Base-by-base conservation (phyloP, 2,888 invertebrate genomes). In the Fissipunctia ypsillon region DNA sequence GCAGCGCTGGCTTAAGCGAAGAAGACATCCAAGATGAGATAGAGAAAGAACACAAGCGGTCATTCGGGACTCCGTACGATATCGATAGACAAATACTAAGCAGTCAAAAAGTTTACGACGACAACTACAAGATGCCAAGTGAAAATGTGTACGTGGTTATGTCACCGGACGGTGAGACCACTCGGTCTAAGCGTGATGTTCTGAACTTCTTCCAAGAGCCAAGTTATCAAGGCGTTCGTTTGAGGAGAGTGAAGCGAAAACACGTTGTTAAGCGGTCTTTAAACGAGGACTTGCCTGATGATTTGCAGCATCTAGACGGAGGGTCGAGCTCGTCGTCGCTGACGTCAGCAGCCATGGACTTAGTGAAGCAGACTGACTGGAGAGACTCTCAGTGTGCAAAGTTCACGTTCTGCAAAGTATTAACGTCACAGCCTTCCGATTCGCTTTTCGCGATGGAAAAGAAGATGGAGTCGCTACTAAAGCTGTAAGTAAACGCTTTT, bases 311-410 rank as follows among this genome's bases (percentile, higher is more conserved):
- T 64, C 69, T 96, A 71, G 95, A 96, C 65, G 84, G 91, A 41
- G 86, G 80, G 31, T 84, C 90, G 0, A 88, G 89, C 2, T 77
- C 91, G 31, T 92, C 94, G 7, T 91, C 93, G 7, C 86, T 96
- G 74, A 95, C 95, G 16, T 91, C 95, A 38, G 94, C 95, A 2
- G 96, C 96, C 2, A 89, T 96, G 92, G 93, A 96, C 76, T 90
- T 96, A 81, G 96, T 96, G 78, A 93, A 91, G 74, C 95, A 94
- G 81, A 96, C 96, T 0, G 97, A 98, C 88, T 98, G 98, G 98
- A 96, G 97, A 45, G 97, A 97, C 91, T 98, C 98, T 3, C 97
- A 97, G 69, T 98, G 98, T 90, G 97, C 98, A 5, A 98, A 98
- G 90, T 97, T 96, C 87, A 97, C 98, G 82, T 98, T 98, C 93